Conservation (phyloP, 2,113 vertebrate genomes). For the Carassius gibelio region DNA sequence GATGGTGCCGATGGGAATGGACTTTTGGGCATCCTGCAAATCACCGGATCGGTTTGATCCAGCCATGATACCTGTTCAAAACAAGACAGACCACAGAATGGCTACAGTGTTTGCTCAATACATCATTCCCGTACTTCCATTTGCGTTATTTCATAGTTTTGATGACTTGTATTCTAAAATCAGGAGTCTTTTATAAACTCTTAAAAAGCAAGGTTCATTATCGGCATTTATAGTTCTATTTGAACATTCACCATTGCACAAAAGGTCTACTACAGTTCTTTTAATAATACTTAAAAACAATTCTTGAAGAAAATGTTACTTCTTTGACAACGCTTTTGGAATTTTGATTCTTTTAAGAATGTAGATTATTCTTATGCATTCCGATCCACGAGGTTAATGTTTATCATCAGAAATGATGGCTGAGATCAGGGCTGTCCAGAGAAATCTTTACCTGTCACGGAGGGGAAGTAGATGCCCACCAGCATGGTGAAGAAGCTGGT, state of each 20-base stretch:
- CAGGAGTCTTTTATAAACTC: background rate
- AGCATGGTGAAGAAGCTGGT: slow-evolving; percentile 94
- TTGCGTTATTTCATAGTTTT: no score
- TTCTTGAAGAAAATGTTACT: background rate
- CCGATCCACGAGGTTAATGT: background rate
- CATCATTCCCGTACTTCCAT: background rate
- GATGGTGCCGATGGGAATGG: slow-evolving; percentile 95
- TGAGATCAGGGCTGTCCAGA: background rate
- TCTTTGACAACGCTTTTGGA: background rate
- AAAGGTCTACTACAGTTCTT: no score
- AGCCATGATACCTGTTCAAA: slow-evolving; percentile 91
- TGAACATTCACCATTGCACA: background rate
- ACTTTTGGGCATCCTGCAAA: slow-evolving; percentile 95
- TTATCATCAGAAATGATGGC: background rate
- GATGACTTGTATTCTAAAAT: background rate
- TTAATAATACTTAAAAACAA: no score
- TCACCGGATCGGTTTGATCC: slow-evolving; percentile 98
- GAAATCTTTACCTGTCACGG: slow-evolving; percentile 87
- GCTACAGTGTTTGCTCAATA: background rate
- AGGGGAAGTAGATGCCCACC: slow-evolving; percentile 98
- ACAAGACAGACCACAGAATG: slow-evolving; percentile 12
- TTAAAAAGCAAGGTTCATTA: background rate
- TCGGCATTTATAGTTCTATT: background rate
- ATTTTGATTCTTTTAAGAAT: background rate
- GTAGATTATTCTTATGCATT: background rate